Evolutionary conservation across 1,140 invertebrate species (phyloP), one percentile per base, ranked within the genome.

Genomic region (Chironomus striatipennis): DNA sequence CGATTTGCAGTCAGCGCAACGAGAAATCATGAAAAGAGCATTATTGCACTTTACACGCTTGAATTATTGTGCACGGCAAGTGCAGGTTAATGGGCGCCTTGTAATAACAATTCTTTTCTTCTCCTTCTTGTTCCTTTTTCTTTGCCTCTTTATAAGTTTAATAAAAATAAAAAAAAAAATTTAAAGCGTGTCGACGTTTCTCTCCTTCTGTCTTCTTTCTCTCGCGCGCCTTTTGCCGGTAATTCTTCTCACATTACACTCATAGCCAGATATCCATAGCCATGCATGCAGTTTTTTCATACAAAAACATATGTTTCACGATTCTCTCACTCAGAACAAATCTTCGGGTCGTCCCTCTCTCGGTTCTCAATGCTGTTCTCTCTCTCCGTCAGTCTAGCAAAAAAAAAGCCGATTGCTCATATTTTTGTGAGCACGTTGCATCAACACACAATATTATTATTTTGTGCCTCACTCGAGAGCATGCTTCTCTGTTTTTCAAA

Each of bases 181-280:
- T 57, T 57, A 57, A 57, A 57, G 47, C 43, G 43, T 47, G 43
- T 47, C 43, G 43, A 57, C 8, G n/a, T 57, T 57, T 57, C 47
- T 57, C 47, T 57, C 47, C 24, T 34, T 57, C 47, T 47, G 8
- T 57, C 47, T 57, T 57, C 47, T 8, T 15, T 47, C 15, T 47
- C 43, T 57, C 47, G 12, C 47, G 47, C 47, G 47, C 47, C 47
- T 57, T 57, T 57, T 57, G 12, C 47, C 47, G 47, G 47, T 57
- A 57, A 57, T 47, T 12, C 47, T 57, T 57, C 47, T 57, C 47
- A 57, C 47, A 57, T 57, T 57, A 57, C 47, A 57, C 12, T 2
- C 24, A 34, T n/a, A 34, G 5, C 24, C 24, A 34, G 24, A 34
- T 34, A 34, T 34, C 24, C 24, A 34, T 34, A 57, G 47, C 47